Percentiles rank a stretch among this genome's conserved stretches.
These are phyloP conservation scores for Mus minutoides DNA, from an alignment of 2,797 vertebrate genomes.

Conservation along the genomic window DNA sequence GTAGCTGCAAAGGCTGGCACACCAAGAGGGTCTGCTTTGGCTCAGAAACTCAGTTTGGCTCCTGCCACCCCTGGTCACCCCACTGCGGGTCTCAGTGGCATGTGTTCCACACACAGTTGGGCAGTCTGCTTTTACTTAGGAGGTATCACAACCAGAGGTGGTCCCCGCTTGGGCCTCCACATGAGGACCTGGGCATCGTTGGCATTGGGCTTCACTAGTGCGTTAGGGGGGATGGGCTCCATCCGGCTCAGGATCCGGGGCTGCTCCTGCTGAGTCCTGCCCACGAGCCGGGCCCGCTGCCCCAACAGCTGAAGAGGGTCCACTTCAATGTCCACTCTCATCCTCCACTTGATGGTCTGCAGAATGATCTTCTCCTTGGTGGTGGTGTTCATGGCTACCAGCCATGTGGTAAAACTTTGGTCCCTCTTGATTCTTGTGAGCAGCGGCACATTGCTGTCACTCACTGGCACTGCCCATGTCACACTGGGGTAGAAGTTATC, in stretches of 20 bases:
- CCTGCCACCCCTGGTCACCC: conserved; percentile 69
- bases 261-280: conserved; percentile 96
- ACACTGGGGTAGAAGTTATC: conserved; percentile 99
- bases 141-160: conserved; percentile 96
- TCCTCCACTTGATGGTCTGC: conserved; percentile 99
- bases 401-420: conserved; percentile 99
- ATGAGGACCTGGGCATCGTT: conserved; percentile 99
- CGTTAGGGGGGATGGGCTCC: conserved; percentile 96
- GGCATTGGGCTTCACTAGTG: conserved; percentile 97
- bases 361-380: conserved; percentile 96
- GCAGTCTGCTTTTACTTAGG: conserved; percentile 90
- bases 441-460: conserved; percentile 95
- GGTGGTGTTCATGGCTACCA: conserved; percentile 96
- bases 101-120: neutral
- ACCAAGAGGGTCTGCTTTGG: conserved; percentile 85
- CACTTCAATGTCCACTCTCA: conserved; percentile 96
- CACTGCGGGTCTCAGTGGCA: conserved; percentile 47
- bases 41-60: conserved; percentile 81
- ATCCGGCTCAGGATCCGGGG: conserved; percentile 96
- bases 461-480: conserved; percentile 98
- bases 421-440: conserved; percentile 97
- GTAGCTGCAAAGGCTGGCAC: conserved; percentile 83
- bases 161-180: conserved; percentile 97
- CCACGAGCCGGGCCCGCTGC: conserved; percentile 93
- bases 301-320: conserved; percentile 95